Conservation (phyloP, 2,113 vertebrate species). For the Calonectris borealis region DNA sequence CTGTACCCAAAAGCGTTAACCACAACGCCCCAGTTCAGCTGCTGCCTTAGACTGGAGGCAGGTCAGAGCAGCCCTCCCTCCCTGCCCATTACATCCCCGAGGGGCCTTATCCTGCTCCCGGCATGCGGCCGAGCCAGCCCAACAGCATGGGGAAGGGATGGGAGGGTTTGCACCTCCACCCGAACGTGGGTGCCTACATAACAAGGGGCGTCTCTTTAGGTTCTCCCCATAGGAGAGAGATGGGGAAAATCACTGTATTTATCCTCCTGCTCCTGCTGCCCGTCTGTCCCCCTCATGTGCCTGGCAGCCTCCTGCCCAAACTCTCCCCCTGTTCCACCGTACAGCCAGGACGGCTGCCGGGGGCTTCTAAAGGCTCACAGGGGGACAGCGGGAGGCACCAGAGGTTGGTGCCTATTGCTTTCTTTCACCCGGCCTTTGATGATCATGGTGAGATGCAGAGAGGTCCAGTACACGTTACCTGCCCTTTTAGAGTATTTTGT, state of each 20-base stretch:
- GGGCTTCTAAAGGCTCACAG: background rate
- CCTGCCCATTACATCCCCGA: no score
- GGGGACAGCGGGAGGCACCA: background rate
- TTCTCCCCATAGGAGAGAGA: background rate
- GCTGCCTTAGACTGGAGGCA: background rate
- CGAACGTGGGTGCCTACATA: rapidly evolving
- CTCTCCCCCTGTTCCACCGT: background rate
- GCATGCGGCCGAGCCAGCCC: rapidly evolving
- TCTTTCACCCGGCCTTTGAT: background rate
- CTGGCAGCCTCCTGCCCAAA: background rate
- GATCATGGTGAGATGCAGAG: background rate
- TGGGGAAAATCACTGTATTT: background rate
- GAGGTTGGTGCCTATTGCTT: background rate
- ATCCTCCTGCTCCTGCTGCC: background rate
- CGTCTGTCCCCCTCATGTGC: rapidly evolving
- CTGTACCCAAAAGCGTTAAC: background rate
- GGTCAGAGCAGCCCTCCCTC: background rate
- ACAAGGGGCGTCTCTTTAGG: background rate
- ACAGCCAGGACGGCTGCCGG: background rate
- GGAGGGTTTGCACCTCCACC: background rate
- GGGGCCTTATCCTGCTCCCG: background rate
- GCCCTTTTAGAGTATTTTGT: background rate
- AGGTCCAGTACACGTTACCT: background rate
- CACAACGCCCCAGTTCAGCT: background rate
- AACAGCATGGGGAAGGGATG: rapidly evolving